phyloP scores from a whole-genome alignment of 2,888 invertebrate genomes.

The Panzeria rudis region DNA sequence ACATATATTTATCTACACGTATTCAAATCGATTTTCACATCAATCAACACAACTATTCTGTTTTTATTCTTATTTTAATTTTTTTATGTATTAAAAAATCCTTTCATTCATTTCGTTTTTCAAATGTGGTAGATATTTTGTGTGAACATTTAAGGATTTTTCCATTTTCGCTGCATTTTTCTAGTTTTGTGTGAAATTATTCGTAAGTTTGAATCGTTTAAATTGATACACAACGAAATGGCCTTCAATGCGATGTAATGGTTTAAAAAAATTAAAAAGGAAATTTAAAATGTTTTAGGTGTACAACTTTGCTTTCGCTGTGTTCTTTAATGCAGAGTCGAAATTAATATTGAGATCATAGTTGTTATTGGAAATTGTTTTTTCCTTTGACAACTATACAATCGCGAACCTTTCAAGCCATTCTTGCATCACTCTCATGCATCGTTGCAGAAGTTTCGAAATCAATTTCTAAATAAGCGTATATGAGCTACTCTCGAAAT shows the following conservation, averaged over 20 bases:
- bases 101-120: constrained; percentile 23
- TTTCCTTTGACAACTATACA: too few relatives aligned
- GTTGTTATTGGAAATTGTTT: too few relatives aligned
- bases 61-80: constrained; percentile 38
- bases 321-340: neutral
- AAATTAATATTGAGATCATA: too few relatives aligned
- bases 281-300: neutral
- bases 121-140: constrained; percentile 33
- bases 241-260: neutral
- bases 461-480: too few relatives aligned
- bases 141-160: constrained; percentile 36
- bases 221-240: constrained; percentile 2
- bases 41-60: constrained; percentile 65
- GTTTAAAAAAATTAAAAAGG: neutral
- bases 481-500: too few relatives aligned
- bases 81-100: constrained; percentile 21
- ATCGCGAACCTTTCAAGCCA: too few relatives aligned
- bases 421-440: too few relatives aligned
- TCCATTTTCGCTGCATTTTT: neutral
- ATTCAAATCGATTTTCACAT: constrained; percentile 68
- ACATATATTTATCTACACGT: neutral
- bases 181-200: constrained; percentile 8
- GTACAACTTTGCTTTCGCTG: neutral
- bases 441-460: too few relatives aligned
- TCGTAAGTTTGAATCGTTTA: constrained; percentile 3